A percentile compares a stretch with the other conserved stretches of the same genome.
These are phyloP conservation scores for Pampus argenteus DNA, from an alignment of 2,797 vertebrate genomes.

Conservation along the genomic window DNA sequence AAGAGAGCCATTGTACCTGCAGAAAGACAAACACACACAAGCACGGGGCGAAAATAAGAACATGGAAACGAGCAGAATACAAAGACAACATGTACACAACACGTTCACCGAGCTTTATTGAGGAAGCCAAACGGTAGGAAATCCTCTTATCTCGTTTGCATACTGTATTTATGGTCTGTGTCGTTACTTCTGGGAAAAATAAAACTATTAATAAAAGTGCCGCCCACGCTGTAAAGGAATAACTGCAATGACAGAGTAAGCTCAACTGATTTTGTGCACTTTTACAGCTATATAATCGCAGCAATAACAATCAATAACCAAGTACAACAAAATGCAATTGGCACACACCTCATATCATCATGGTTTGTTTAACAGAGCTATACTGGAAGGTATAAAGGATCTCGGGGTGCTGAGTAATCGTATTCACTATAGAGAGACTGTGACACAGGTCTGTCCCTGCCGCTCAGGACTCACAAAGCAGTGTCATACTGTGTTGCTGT, in stretches of 20 bases:
- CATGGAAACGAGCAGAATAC: constrained; percentile 2
- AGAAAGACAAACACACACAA: constrained; percentile 36
- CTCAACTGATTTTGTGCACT: constrained; percentile 6
- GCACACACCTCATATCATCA: too few relatives aligned
- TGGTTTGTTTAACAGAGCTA: too few relatives aligned
- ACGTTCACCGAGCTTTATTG: neutral
- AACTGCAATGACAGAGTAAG: constrained; percentile 8
- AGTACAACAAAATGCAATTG: too few relatives aligned
- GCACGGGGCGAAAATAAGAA: constrained; percentile 9
- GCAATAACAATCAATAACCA: too few relatives aligned
- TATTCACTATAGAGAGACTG: too few relatives aligned
- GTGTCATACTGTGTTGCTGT: too few relatives aligned
- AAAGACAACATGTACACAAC: neutral
- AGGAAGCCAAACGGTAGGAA: neutral
- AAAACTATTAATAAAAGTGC: constrained; percentile 16
- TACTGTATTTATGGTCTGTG: constrained; percentile 4
- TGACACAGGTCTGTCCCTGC: too few relatives aligned
- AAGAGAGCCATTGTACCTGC: constrained; percentile 97
- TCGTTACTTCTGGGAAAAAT: constrained; percentile 1
- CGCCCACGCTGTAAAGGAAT: constrained; percentile 14
- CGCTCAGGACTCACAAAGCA: too few relatives aligned
- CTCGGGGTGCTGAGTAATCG: too few relatives aligned
- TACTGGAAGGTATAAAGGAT: too few relatives aligned
- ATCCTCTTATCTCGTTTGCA: constrained; percentile 10
- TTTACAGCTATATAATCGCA: neutral